These are phyloP conservation scores for Parascotia fuliginaria DNA, from an alignment of 2,888 invertebrate species.

Conservation along the genomic window DNA sequence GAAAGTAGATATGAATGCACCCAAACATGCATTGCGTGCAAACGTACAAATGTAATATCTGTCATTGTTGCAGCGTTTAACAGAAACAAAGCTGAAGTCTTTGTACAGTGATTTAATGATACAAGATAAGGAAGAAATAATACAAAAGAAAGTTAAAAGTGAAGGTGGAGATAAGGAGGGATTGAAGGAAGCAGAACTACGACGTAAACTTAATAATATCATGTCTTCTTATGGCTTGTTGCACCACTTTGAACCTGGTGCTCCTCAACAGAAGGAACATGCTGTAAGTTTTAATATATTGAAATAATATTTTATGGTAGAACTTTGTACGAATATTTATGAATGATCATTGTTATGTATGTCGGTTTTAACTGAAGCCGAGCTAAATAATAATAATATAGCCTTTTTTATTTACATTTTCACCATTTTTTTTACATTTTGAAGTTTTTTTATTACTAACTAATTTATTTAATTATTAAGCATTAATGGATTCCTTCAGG, in stretches of 20 bases:
- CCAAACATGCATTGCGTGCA: not conserved
- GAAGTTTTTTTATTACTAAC: too few species aligned
- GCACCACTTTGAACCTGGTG: constrained; percentile 91
- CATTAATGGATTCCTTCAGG: too few species aligned
- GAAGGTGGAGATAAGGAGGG: constrained; percentile 96
- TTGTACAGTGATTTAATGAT: constrained; percentile 95
- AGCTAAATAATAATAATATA: too few species aligned
- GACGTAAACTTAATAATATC: constrained; percentile 92
- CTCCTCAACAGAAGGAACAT: constrained; percentile 86
- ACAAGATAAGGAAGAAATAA: constrained; percentile 96
- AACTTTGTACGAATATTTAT: too few species aligned
- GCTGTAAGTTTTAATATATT: constrained; percentile 67
- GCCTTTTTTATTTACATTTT: too few species aligned
- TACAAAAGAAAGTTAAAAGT: constrained; percentile 91
- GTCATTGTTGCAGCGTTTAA: constrained; percentile 87
- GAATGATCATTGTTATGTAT: too few species aligned
- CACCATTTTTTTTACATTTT: too few species aligned
- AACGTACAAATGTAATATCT: not conserved
- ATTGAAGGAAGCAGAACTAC: constrained; percentile 91
- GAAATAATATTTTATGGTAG: too few species aligned
- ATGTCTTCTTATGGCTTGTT: constrained; percentile 93
- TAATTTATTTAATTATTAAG: too few species aligned
- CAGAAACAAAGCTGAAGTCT: constrained; percentile 93
- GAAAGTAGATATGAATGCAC: not conserved
- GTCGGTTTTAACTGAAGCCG: too few species aligned